phyloP scores from a whole-genome alignment of 1,140 invertebrate genomes.

The Tenebrio molitor region DNA sequence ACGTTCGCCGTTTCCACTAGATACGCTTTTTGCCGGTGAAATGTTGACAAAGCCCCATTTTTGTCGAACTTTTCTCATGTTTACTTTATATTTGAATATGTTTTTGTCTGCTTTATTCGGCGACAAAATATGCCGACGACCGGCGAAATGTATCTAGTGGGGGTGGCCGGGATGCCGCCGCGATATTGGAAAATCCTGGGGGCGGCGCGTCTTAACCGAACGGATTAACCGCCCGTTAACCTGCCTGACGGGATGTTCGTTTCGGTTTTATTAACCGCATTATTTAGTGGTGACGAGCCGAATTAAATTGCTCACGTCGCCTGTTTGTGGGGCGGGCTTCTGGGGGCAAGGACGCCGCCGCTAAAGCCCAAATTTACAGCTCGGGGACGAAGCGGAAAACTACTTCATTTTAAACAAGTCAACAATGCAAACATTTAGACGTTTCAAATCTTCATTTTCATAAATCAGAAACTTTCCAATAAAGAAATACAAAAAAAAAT shows the following conservation, averaged over 20 bases:
- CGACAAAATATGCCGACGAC: not conserved
- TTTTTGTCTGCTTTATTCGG: slow-evolving; percentile 12
- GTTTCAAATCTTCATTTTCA: too few relatives aligned
- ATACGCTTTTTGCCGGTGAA: slow-evolving; percentile 9
- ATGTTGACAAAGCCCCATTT: slow-evolving; percentile 24
- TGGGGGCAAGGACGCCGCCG: not conserved
- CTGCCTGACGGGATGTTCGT: too few relatives aligned
- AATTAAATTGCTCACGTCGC: slow-evolving; percentile 7
- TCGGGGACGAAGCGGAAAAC: not conserved
- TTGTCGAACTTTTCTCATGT: slow-evolving; percentile 15
- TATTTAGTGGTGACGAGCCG: not conserved
- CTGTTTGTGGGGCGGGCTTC: not conserved
- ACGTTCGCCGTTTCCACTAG: not conserved
- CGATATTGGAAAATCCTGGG: too few relatives aligned
- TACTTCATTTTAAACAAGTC: too few relatives aligned
- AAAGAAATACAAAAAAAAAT: too few relatives aligned
- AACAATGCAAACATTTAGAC: too few relatives aligned
- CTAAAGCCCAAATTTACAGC: not conserved
- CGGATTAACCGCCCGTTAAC: not conserved
- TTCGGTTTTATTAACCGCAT: slow-evolving; percentile 5
- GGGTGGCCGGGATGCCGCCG: too few relatives aligned
- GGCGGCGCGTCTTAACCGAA: not conserved
- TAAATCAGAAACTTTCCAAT: too few relatives aligned
- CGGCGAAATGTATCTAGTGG: not conserved
- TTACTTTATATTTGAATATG: slow-evolving; percentile 27